These are phyloP conservation scores for Brachynemurus nebulosus DNA, from an alignment of 2,888 invertebrate genomes.

Conservation along the genomic window DNA sequence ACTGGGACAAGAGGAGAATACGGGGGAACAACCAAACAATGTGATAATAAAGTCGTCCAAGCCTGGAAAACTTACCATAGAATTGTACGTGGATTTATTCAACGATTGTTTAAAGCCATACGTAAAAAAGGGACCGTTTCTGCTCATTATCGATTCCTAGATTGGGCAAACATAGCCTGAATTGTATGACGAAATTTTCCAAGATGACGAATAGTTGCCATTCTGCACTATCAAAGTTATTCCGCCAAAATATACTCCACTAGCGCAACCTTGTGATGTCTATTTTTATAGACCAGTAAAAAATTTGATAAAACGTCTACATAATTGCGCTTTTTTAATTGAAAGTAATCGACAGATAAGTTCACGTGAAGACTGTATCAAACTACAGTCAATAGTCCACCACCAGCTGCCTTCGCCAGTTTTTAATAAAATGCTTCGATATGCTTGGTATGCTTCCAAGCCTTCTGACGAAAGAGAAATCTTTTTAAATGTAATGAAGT, in stretches of 20 bases:
- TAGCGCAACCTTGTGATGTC: slow-evolving; percentile 15
- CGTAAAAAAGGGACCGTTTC: slow-evolving; percentile 13
- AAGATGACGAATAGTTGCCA: slow-evolving; percentile 11
- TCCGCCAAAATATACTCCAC: slow-evolving; percentile 17
- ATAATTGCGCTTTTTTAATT: slow-evolving; percentile 13
- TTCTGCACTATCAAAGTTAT: slow-evolving; percentile 17
- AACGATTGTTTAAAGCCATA: slow-evolving; percentile 13
- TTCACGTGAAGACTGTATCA: too few species aligned
- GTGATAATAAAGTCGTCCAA: slow-evolving; percentile 14
- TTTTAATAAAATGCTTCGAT: slow-evolving; percentile 14
- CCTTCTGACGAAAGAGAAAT: slow-evolving; percentile 12
- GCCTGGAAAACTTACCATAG: slow-evolving; percentile 16
- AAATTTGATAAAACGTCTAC: slow-evolving; percentile 13
- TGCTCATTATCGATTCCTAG: slow-evolving; percentile 17
- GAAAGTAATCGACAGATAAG: slow-evolving; percentile 11
- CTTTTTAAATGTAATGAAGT: slow-evolving; percentile 16
- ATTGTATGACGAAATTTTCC: slow-evolving; percentile 15
- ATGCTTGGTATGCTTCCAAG: slow-evolving; percentile 17
- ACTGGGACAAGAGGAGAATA: too few species aligned
- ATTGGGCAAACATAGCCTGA: slow-evolving; percentile 15
- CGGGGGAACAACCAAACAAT: slow-evolving; percentile 14
- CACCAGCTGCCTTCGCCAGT: too few species aligned
- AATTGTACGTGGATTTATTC: slow-evolving; percentile 12
- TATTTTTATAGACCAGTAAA: slow-evolving; percentile 17
- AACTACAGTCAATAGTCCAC: too few species aligned